These are phyloP conservation scores for Turritopsis rubra DNA, from an alignment of 30 jellyfish, hydroid and myxozoan species.

Conservation along the genomic window DNA sequence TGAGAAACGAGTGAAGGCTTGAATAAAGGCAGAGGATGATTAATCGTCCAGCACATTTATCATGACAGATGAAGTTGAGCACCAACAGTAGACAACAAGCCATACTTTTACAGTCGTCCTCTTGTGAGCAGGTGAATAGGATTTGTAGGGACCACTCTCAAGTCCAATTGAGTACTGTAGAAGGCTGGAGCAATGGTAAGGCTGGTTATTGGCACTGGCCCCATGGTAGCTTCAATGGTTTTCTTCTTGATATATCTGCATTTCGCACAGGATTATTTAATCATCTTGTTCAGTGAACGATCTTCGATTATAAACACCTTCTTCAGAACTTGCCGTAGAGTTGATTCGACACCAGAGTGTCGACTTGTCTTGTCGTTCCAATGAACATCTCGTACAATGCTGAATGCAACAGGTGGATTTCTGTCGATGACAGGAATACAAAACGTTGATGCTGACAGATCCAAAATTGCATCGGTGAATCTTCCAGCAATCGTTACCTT, in stretches of 20 bases:
- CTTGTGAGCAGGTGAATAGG: conserved; percentile 15
- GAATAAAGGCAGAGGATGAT: conserved; percentile 17
- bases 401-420: neutral
- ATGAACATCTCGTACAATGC: neutral
- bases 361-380: neutral
- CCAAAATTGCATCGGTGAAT: neutral
- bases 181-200: conserved; percentile 7
- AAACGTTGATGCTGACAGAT: neutral
- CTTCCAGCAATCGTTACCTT: conserved; percentile 5
- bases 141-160: conserved; percentile 1
- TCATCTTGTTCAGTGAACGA: neutral
- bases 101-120: conserved; percentile 20
- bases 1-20: conserved; percentile 17
- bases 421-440: conserved; percentile 16
- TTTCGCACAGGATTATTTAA: neutral
- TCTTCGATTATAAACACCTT: neutral
- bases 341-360: neutral
- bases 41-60: conserved; percentile 20
- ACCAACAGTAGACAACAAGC: conserved; percentile 12
- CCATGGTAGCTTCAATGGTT: neutral
- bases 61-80: conserved; percentile 12
- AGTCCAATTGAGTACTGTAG: conserved; percentile 5
- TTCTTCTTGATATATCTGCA: neutral
- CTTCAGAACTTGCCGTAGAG: neutral
- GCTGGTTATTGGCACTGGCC: neutral